These are phyloP conservation scores for Trogon melanurus DNA, from an alignment of 2,113 vertebrate genomes.

Conservation along the genomic window DNA sequence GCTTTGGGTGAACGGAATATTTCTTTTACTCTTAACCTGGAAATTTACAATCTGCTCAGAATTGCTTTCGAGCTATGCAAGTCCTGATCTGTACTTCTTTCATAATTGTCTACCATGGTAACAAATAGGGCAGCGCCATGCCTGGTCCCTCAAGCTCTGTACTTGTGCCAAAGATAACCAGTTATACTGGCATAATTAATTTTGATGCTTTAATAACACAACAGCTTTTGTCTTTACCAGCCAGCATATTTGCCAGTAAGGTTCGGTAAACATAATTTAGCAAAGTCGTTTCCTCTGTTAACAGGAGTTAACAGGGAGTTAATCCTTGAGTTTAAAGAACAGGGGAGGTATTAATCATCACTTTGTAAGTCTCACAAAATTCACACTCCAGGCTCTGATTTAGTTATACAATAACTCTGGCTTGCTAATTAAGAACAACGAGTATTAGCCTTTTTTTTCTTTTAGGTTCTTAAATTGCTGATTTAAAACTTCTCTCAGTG, in stretches of 20 bases:
- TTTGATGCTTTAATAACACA: constrained; percentile 35
- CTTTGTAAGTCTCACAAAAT: constrained; percentile 10
- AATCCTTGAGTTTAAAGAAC: neutral
- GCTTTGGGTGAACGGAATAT: neutral
- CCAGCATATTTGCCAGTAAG: neutral
- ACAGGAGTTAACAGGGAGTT: neutral
- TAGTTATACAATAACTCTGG: neutral
- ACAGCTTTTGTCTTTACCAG: constrained; percentile 23
- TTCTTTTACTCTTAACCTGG: constrained; percentile 14
- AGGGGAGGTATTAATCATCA: constrained; percentile 7
- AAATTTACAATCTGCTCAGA: constrained; percentile 17
- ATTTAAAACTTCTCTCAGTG: neutral
- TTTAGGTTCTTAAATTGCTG: neutral
- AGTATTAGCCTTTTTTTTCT: neutral
- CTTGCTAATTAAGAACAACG: constrained; percentile 30
- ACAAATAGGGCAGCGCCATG: neutral
- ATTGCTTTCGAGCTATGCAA: constrained; percentile 32
- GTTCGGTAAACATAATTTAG: neutral
- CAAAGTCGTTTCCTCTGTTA: neutral
- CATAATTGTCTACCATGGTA: constrained; percentile 33
- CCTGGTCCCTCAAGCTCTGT: constrained; percentile 49
- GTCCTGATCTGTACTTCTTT: constrained; percentile 51
- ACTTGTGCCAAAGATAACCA: constrained; percentile 56
- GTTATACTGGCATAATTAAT: constrained; percentile 57
- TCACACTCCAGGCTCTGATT: constrained; percentile 28